Percentiles rank a stretch among this genome's conserved stretches.
These are phyloP conservation scores for Manduca sexta DNA, from an alignment of 1,140 invertebrate genomes.

Conservation along the genomic window DNA sequence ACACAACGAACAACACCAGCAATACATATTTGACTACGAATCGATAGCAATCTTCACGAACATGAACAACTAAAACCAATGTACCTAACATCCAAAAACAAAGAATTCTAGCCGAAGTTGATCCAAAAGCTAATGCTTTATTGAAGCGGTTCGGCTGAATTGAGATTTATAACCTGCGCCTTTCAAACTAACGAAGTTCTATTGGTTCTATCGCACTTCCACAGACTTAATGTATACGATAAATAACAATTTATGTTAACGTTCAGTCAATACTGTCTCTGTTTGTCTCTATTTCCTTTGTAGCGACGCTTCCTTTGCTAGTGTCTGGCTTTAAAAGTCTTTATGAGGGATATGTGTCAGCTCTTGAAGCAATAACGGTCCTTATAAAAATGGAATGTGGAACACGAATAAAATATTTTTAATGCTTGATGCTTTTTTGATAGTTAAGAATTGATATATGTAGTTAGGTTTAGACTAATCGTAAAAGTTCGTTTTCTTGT, in stretches of 20 bases:
- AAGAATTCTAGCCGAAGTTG: conserved; percentile 5
- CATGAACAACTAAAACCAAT: neutral
- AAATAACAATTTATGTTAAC: conserved; percentile 21
- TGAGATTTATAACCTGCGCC: conserved; percentile 28
- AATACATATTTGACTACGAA: neutral
- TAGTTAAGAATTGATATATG: too few species aligned
- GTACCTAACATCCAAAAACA: neutral
- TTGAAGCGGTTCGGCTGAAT: conserved; percentile 20
- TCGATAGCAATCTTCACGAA: neutral
- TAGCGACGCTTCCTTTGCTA: neutral
- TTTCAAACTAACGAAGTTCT: conserved; percentile 31
- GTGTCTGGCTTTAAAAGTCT: neutral
- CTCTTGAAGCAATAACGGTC: too few species aligned
- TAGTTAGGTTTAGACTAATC: too few species aligned
- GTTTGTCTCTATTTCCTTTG: conserved; percentile 2
- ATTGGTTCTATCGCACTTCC: conserved; percentile 26
- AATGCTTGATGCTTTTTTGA: too few species aligned
- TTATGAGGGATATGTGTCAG: too few species aligned
- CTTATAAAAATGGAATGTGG: too few species aligned
- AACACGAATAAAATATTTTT: too few species aligned
- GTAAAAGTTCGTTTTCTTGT: too few species aligned
- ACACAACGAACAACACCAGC: too few species aligned
- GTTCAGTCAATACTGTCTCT: conserved; percentile 7
- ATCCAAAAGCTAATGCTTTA: conserved; percentile 23
- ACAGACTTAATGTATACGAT: conserved; percentile 18